These are phyloP conservation scores for Amiota minor DNA, from an alignment of 2,888 invertebrate species.

Conservation along the genomic window DNA sequence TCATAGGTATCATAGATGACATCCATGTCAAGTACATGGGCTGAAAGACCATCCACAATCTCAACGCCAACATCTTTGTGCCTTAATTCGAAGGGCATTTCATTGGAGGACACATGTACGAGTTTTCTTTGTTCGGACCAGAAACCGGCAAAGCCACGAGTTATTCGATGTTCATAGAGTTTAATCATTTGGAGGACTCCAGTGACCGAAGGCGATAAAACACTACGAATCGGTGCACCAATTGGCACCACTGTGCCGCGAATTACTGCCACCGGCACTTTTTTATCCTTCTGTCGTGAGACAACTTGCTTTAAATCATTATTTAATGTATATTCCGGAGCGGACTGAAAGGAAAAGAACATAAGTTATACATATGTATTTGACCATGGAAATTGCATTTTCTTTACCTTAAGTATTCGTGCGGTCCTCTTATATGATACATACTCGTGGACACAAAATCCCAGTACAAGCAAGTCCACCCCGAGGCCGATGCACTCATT, in stretches of 20 bases:
- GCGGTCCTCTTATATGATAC: constrained; percentile 83
- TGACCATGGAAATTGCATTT: constrained; percentile 1
- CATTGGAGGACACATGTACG: constrained; percentile 85
- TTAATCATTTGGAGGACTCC: constrained; percentile 87
- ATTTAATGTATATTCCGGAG: constrained; percentile 81
- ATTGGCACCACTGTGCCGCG: constrained; percentile 84
- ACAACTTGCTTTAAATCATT: constrained; percentile 78
- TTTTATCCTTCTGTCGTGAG: constrained; percentile 78
- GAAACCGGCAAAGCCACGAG: constrained; percentile 88
- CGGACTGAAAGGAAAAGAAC: constrained; percentile 74
- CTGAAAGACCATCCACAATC: constrained; percentile 83
- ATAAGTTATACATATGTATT: constrained; percentile 19
- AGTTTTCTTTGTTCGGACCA: constrained; percentile 88
- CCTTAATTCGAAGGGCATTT: constrained; percentile 85
- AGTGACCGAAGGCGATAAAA: constrained; percentile 81
- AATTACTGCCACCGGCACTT: constrained; percentile 83
- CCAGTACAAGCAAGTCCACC: constrained; percentile 83
- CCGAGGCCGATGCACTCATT: constrained; percentile 84
- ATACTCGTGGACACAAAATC: constrained; percentile 83
- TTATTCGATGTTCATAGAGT: constrained; percentile 85
- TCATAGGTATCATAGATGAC: constrained; percentile 86
- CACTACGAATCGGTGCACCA: constrained; percentile 83
- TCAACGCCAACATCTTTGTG: constrained; percentile 80
- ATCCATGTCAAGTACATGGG: constrained; percentile 83
- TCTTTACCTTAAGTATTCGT: constrained; percentile 80